Evolutionary conservation across 2,888 invertebrate genomes (phyloP), one percentile per base, ranked within the genome.

Genomic region (Cantharis rufa): DNA sequence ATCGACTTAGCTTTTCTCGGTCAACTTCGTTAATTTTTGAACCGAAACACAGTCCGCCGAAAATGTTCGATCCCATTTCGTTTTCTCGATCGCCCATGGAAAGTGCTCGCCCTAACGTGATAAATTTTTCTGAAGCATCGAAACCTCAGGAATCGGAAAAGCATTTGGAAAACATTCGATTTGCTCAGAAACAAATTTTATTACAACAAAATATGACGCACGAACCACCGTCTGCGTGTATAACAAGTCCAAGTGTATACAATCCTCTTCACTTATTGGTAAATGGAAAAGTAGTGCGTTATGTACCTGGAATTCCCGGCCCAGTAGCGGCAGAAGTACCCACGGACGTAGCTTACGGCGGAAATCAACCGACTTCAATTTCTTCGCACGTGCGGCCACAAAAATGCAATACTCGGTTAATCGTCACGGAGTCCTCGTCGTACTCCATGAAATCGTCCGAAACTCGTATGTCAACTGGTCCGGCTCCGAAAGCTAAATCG

Each of bases 261-360:
- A 90, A 90, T 81, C 90, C 90, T 2, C 83, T 91, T 80, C 90
- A 89, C 71, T 81, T 90, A 62, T 85, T 90, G 1, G 89, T 92
- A 62, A 91, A 92, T 80, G 94, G 94, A 18, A 94, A 94, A 86
- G 88, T 93, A n/a, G 94, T 96, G 84, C 94, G 95, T 0, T 94
- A 95, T 86, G 95, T 96, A 11, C 96, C 96, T 7, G 96, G 96
- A 13, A 96, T 96, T 88, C 96, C 96, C 0, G 96, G 96, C 10
- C 96, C 96, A 3, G 83, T 88, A n/a, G 84, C 83, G 10, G 85
- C 95, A 0, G 86, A 87, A 61, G 83, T 83, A 24, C 85, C 76
- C 5, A 73, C 83, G 21, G 83, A 84, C 18, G 81, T 84, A 75
- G 80, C 81, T 10, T 84, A 84, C 75, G 76, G 63, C 0, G 28